Conservation (phyloP, 2,113 vertebrate genomes). For the Onychostruthus taczanowskii region DNA sequence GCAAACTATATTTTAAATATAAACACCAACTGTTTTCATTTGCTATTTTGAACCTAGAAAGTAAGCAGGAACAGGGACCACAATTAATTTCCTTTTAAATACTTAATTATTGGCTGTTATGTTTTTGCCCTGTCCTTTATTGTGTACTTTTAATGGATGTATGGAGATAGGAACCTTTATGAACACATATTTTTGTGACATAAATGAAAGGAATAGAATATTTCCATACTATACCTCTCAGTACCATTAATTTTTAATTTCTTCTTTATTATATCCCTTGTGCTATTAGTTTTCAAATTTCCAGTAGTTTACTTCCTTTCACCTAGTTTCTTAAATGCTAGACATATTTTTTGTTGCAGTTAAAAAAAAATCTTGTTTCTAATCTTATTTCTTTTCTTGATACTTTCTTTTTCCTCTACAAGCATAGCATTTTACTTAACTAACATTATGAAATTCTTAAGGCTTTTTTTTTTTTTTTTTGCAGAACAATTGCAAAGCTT, state of each 20-base stretch:
- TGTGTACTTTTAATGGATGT: neutral
- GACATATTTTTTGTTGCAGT: neutral
- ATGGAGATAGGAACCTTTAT: neutral
- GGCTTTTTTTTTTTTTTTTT: neutral
- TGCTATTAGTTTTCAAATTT: neutral
- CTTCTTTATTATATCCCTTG: neutral
- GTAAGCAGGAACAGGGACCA: neutral
- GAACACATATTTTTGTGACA: neutral
- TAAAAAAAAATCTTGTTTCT: neutral
- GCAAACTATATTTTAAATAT: neutral
- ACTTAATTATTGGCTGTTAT: neutral
- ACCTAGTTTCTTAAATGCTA: neutral
- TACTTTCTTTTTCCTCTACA: neutral
- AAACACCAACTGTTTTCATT: neutral
- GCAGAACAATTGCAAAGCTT: neutral
- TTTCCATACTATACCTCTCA: neutral
- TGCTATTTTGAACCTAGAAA: neutral
- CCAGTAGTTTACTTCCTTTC: neutral
- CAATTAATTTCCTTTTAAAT: neutral
- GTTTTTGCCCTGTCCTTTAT: neutral
- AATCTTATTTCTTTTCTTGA: neutral
- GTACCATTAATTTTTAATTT: neutral
- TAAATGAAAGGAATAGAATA: neutral
- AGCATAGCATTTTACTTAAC: neutral
- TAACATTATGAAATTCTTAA: neutral